Evolutionary conservation across 2,113 vertebrate species (phyloP).

Genomic region (Amphiprion ocellaris): DNA sequence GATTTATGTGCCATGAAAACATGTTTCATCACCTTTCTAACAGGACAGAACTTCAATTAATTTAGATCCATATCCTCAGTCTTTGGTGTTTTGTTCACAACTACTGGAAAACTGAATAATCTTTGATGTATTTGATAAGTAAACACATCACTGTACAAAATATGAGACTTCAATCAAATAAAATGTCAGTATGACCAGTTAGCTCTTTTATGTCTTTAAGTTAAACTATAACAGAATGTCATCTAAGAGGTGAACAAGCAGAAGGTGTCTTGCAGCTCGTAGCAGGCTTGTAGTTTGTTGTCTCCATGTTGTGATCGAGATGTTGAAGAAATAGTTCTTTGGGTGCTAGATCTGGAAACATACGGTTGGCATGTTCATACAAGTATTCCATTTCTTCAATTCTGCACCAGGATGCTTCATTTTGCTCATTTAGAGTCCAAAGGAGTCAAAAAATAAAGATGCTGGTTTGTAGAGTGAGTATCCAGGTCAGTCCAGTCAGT

Average conservation of each 20-base stretch:
- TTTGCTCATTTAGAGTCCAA: background rate
- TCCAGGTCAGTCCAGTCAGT: conserved; percentile 5
- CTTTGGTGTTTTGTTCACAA: background rate
- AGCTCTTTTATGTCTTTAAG: background rate
- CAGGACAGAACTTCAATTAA: background rate
- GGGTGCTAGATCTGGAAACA: background rate
- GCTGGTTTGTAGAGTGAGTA: conserved; percentile 3
- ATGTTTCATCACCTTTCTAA: too few relatives aligned
- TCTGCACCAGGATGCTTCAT: background rate
- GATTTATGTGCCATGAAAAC: background rate
- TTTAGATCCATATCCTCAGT: background rate
- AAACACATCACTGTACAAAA: conserved; percentile 25
- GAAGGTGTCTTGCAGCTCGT: background rate
- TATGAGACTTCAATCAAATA: conserved; percentile 8
- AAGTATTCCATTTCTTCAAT: background rate
- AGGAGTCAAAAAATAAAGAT: conserved; percentile 13
- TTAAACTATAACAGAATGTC: background rate
- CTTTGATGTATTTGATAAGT: background rate
- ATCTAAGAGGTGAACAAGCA: conserved; percentile 9
- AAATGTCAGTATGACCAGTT: conserved; percentile 3
- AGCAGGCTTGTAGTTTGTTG: background rate
- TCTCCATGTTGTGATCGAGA: background rate
- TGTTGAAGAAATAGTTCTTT: background rate
- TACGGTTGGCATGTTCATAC: background rate
- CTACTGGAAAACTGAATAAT: background rate